Evolutionary conservation across 2,797 vertebrate species (phyloP).

Genomic region (Avahi laniger): DNA sequence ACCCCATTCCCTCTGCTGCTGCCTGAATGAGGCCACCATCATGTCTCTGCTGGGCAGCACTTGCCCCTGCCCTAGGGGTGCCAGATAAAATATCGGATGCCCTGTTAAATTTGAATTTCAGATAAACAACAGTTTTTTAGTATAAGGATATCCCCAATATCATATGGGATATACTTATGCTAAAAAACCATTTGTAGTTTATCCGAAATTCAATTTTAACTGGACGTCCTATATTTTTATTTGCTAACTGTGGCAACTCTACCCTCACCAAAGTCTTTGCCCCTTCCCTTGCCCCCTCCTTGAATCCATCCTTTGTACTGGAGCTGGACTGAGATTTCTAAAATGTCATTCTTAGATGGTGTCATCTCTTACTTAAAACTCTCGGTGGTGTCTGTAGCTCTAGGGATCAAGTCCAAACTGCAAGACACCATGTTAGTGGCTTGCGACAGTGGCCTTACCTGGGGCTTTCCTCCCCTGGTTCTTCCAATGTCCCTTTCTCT

Average conservation of each 20-base stretch:
- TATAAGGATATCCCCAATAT: neutral
- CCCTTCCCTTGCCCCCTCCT: neutral
- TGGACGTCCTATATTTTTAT: neutral
- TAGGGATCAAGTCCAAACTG: neutral
- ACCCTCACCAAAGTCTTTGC: neutral
- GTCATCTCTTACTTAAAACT: neutral
- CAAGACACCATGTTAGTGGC: neutral
- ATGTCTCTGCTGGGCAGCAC: neutral
- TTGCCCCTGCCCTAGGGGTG: neutral
- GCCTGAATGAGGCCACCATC: neutral
- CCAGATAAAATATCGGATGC: neutral
- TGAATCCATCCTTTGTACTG: neutral
- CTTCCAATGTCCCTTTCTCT: neutral
- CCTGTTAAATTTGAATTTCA: neutral
- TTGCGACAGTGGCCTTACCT: neutral
- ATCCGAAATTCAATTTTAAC: neutral
- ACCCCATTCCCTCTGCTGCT: neutral
- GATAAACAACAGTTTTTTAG: neutral
- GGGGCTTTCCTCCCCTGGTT: neutral
- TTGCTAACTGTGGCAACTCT: neutral
- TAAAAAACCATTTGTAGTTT: neutral
- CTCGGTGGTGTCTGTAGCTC: neutral
- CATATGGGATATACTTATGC: neutral
- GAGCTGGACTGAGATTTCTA: neutral
- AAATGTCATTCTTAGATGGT: neutral